Conservation (phyloP, 2,113 vertebrate species). For the Equus quagga region DNA sequence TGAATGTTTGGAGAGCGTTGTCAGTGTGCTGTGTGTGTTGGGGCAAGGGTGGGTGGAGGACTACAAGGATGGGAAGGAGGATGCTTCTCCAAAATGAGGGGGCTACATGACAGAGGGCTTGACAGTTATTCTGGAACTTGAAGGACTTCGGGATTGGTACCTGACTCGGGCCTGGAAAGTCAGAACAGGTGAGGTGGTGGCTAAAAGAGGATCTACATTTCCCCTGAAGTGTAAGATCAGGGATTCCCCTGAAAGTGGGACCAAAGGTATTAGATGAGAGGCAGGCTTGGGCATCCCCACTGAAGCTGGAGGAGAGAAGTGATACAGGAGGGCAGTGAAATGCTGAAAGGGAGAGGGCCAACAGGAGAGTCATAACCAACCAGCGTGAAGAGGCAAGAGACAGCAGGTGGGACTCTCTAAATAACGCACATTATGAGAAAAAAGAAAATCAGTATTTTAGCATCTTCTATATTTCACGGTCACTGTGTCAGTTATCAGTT, state of each 20-base stretch:
- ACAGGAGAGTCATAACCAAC: background rate
- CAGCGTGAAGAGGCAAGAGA: background rate
- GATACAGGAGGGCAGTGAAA: background rate
- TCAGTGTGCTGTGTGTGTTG: background rate
- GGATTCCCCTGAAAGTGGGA: background rate
- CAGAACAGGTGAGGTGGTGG: background rate
- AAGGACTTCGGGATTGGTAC: background rate
- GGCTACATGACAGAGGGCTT: background rate
- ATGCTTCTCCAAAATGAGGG: background rate
- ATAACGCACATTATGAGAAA: background rate
- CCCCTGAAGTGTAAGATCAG: background rate
- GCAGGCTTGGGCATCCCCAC: no score
- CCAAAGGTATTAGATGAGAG: background rate
- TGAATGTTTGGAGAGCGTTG: background rate
- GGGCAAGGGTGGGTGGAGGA: fast-evolving
- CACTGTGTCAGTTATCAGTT: background rate
- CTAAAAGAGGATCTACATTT: background rate
- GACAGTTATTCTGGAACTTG: background rate
- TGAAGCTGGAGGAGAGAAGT: background rate
- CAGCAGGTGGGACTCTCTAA: background rate
- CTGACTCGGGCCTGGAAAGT: background rate
- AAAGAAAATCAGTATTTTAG: background rate
- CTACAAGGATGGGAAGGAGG: background rate
- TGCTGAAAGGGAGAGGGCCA: background rate
- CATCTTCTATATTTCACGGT: background rate